Conservation (phyloP, 1,140 invertebrate genomes). For the Liolophura sinensis region DNA sequence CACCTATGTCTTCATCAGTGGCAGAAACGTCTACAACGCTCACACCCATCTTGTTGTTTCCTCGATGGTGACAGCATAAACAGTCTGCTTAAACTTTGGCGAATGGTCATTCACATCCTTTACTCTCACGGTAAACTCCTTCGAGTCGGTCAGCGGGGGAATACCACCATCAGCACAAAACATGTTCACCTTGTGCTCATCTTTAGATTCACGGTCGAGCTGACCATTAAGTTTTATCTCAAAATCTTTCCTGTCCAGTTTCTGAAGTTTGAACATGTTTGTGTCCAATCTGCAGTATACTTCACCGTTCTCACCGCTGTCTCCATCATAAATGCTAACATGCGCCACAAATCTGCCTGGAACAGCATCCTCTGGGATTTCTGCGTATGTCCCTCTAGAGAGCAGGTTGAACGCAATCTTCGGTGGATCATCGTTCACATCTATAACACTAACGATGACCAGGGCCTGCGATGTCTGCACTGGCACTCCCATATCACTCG, state of each 20-base stretch:
- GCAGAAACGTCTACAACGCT: conserved; percentile 21
- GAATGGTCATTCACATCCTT: conserved; percentile 41
- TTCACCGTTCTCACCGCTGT: conserved; percentile 29
- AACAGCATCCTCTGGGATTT: conserved; percentile 17
- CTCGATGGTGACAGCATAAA: conserved; percentile 28
- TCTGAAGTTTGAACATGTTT: conserved; percentile 23
- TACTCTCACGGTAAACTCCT: conserved; percentile 29
- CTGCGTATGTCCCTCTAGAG: conserved; percentile 2
- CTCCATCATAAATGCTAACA: conserved; percentile 26
- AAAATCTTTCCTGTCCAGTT: conserved; percentile 23
- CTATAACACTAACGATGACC: conserved; percentile 39
- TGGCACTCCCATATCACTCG: conserved; percentile 34
- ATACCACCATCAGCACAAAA: conserved; percentile 34
- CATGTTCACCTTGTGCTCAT: conserved; percentile 24
- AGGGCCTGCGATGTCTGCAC: conserved; percentile 23
- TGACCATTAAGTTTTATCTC: conserved; percentile 25
- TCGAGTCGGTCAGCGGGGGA: conserved; percentile 21
- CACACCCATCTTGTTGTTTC: conserved; percentile 21
- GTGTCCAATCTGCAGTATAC: conserved; percentile 23
- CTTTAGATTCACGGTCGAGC: conserved; percentile 36
- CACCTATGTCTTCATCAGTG: conserved; percentile 16
- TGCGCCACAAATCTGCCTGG: conserved; percentile 11
- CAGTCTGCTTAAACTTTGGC: conserved; percentile 28
- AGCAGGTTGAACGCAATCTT: conserved; percentile 39
- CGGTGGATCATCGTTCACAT: conserved; percentile 46